Percentiles rank a stretch among this genome's conserved stretches.
Evolutionary conservation across 2,888 invertebrate genomes (phyloP).

Genomic region (Dicycla oo): DNA sequence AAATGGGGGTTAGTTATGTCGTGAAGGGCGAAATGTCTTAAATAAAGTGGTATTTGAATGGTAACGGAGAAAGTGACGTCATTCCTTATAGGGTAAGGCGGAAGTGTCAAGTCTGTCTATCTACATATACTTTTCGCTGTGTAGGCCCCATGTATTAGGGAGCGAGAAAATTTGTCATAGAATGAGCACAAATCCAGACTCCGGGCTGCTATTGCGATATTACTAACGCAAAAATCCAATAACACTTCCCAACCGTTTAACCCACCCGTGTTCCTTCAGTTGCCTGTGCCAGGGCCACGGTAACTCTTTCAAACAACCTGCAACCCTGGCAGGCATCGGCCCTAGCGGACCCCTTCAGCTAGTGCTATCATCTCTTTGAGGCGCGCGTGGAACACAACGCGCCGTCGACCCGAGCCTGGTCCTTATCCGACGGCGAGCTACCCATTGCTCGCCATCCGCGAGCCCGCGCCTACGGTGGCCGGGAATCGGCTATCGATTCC

Average conservation of each 20-base stretch:
- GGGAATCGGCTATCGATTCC: no score
- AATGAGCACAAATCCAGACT: neutral
- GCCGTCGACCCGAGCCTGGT: no score
- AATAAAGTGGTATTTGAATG: neutral
- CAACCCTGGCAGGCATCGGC: no score
- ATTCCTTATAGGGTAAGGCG: neutral
- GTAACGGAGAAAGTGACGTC: neutral
- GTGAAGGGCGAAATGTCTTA: neutral
- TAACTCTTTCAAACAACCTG: no score
- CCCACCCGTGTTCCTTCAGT: no score
- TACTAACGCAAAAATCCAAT: neutral
- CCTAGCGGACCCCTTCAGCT: no score
- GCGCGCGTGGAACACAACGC: no score
- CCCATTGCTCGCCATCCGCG: no score
- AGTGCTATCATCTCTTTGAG: no score
- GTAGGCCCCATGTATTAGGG: neutral
- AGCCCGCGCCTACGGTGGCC: no score
- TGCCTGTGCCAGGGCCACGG: no score
- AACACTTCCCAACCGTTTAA: neutral
- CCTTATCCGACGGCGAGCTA: no score
- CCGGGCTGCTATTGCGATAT: neutral
- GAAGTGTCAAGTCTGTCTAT: neutral
- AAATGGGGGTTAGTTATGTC: neutral
- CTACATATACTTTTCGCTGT: neutral
- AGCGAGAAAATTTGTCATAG: neutral